phyloP scores from a whole-genome alignment of 2,113 vertebrate genomes.

The Xenus cinereus region DNA sequence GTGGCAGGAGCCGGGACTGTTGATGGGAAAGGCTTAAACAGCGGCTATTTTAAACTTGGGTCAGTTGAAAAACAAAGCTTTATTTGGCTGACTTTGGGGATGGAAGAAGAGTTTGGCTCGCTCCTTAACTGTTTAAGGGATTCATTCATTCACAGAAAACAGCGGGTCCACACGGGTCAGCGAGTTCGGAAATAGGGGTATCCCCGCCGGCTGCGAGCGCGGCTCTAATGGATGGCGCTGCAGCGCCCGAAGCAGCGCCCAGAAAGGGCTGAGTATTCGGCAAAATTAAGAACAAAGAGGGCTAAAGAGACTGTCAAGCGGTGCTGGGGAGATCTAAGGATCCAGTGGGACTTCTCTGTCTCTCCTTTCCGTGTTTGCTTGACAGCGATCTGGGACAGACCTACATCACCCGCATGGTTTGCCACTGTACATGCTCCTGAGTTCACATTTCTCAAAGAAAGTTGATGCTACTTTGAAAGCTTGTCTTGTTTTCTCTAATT shows the following conservation, averaged over 20 bases:
- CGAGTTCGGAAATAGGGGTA: background rate
- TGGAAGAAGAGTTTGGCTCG: background rate
- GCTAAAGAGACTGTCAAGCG: background rate
- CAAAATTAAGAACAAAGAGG: background rate
- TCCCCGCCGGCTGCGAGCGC: background rate
- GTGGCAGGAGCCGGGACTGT: background rate
- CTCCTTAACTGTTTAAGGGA: background rate
- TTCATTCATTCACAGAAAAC: background rate
- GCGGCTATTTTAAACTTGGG: background rate
- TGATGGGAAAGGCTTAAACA: background rate
- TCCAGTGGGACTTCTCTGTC: background rate
- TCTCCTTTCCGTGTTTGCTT: background rate
- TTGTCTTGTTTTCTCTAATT: constrained; percentile 15
- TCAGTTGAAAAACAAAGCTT: background rate
- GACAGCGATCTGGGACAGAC: background rate
- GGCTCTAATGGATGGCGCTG: background rate
- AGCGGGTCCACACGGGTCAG: background rate
- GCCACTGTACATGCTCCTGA: background rate
- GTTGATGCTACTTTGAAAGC: background rate
- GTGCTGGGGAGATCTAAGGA: background rate
- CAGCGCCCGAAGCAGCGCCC: background rate
- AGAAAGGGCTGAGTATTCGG: accelerated
- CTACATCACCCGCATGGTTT: background rate
- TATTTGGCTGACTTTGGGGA: background rate
- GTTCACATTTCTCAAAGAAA: background rate